A percentile compares a stretch with the other conserved stretches of the same genome.
These are phyloP conservation scores for Lepidurus couesii DNA, from an alignment of 1,140 invertebrate species.

Conservation along the genomic window DNA sequence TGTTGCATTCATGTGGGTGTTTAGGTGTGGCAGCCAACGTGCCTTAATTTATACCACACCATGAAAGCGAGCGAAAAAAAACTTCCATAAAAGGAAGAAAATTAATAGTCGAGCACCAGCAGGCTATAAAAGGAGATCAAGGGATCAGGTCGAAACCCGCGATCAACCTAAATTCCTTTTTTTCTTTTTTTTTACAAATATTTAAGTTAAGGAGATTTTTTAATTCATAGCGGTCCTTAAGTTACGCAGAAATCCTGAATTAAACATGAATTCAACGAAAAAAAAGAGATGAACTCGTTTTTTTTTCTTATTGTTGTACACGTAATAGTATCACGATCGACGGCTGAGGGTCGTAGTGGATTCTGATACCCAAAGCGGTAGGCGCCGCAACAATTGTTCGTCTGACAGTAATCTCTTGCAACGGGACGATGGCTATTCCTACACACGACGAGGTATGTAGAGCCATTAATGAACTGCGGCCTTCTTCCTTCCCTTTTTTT, in stretches of 20 bases:
- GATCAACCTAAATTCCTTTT: neutral
- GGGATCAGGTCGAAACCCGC: neutral
- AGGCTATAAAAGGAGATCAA: no score
- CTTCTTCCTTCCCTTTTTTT: constrained; percentile 25
- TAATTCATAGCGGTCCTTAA: constrained; percentile 16
- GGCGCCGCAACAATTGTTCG: constrained; percentile 42
- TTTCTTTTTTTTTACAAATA: neutral
- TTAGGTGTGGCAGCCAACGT: neutral
- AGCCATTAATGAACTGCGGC: constrained; percentile 38
- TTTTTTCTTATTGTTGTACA: constrained; percentile 11
- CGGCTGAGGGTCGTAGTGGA: constrained; percentile 46
- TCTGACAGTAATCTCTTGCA: constrained; percentile 33
- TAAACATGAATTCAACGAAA: neutral
- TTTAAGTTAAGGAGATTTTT: neutral
- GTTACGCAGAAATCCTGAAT: neutral
- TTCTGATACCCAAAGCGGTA: constrained; percentile 38
- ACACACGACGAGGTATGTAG: constrained; percentile 39
- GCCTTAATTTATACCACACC: neutral
- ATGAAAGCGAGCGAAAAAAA: neutral
- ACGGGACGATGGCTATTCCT: constrained; percentile 37
- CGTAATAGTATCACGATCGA: constrained; percentile 46
- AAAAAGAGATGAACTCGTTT: neutral
- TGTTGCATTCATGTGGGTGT: neutral
- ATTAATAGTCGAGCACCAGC: no score
- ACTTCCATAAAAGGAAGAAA: constrained; percentile 12